These are phyloP conservation scores for Lasioglossum leucozonium DNA, from an alignment of 2,888 invertebrate genomes.

Conservation along the genomic window DNA sequence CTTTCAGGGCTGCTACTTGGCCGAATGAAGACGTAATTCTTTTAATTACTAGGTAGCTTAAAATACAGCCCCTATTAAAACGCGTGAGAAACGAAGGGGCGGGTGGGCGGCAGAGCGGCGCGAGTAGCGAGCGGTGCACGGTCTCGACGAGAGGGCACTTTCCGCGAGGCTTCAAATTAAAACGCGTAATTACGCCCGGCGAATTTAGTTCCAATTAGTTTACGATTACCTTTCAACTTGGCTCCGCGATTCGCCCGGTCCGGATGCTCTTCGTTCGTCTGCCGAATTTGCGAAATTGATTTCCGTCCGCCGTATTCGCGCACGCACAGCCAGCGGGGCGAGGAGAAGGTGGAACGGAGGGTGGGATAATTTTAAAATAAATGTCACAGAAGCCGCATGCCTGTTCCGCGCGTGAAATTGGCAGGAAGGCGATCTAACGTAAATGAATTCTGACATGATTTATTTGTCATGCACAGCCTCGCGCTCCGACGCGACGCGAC, in stretches of 20 bases:
- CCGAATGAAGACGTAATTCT: constrained; percentile 78
- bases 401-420: neutral
- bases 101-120: constrained; percentile 29
- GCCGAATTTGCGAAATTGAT: constrained; percentile 67
- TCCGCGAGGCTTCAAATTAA: constrained; percentile 76
- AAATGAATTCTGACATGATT: neutral
- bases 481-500: neutral
- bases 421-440: neutral
- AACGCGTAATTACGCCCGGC: constrained; percentile 75
- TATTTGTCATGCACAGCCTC: neutral
- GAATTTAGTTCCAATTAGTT: constrained; percentile 81
- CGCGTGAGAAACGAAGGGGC: constrained; percentile 55
- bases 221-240: constrained; percentile 74
- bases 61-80: constrained; percentile 69
- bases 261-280: constrained; percentile 22
- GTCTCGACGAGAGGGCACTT: constrained; percentile 57
- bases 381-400: neutral
- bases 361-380: neutral
- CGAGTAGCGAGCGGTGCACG: constrained; percentile 32
- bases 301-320: constrained; percentile 20
- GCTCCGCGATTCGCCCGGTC: constrained; percentile 13
- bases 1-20: constrained; percentile 23
- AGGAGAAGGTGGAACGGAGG: neutral
- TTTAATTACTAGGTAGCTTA: constrained; percentile 78
- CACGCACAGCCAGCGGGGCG: neutral